Percentiles rank a stretch among this genome's conserved stretches.
Evolutionary conservation across 2,888 invertebrate genomes (phyloP).

Genomic region (Notocelia uddmanniana): DNA sequence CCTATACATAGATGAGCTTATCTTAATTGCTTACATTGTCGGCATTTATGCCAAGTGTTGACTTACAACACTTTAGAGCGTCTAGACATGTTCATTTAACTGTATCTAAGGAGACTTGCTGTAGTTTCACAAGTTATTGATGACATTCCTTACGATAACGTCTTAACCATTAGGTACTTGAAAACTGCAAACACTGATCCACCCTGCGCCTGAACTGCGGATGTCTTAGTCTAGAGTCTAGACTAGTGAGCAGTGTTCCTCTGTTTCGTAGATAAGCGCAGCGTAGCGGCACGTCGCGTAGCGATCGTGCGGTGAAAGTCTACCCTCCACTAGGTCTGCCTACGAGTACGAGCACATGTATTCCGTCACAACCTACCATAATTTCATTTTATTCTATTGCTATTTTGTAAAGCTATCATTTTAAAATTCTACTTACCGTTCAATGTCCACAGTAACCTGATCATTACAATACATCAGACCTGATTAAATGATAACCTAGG

Average conservation of each 20-base stretch:
- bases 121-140: conserved; percentile 1
- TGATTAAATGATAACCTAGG: conserved; percentile 18
- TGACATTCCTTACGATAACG: conserved; percentile 6
- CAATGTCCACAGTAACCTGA: neutral
- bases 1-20: conserved; percentile 10
- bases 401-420: conserved; percentile 10
- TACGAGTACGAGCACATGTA: neutral
- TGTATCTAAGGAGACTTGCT: conserved; percentile 7
- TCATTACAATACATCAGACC: neutral
- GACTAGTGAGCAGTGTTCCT: conserved; percentile 6
- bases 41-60: conserved; percentile 40
- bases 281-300: conserved; percentile 62
- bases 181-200: neutral
- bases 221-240: neutral
- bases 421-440: conserved; percentile 12
- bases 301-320: conserved; percentile 27
- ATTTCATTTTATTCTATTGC: neutral
- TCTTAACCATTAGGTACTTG: neutral
- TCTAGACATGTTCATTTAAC: conserved; percentile 29
- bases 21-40: conserved; percentile 39
- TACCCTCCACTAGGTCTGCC: conserved; percentile 2
- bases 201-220: neutral
- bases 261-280: conserved; percentile 62
- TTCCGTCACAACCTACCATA: neutral
- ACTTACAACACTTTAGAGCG: conserved; percentile 30